Evolutionary conservation across 1,140 invertebrate genomes (phyloP).

Genomic region (Hylaeus volcanicus): DNA sequence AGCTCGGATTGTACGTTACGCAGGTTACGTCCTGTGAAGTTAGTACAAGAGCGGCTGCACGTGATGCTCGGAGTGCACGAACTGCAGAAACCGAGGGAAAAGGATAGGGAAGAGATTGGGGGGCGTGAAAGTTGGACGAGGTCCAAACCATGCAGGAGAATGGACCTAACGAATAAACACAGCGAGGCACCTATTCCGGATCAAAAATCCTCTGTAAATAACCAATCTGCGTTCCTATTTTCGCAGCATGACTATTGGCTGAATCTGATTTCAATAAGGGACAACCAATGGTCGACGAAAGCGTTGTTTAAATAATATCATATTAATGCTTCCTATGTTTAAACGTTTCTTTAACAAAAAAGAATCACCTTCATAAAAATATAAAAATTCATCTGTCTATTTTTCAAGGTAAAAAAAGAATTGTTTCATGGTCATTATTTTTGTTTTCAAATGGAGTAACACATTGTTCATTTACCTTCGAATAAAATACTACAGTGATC

Average conservation of each 20-base stretch:
- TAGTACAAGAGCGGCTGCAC: neutral
- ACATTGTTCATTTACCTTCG: too few relatives aligned
- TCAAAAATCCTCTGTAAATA: constrained; percentile 19
- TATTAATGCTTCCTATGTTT: too few relatives aligned
- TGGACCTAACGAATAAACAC: constrained; percentile 18
- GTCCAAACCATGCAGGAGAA: constrained; percentile 39
- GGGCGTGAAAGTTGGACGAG: constrained; percentile 46
- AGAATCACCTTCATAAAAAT: too few relatives aligned
- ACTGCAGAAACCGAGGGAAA: neutral
- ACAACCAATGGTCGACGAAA: too few relatives aligned
- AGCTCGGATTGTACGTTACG: neutral
- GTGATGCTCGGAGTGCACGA: constrained; percentile 9
- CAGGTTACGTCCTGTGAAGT: neutral
- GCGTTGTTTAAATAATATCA: too few relatives aligned
- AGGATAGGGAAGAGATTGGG: constrained; percentile 2
- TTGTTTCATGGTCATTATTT: too few relatives aligned
- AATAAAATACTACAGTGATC: too few relatives aligned
- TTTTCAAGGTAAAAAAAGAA: too few relatives aligned
- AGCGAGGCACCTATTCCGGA: neutral
- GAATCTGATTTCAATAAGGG: neutral
- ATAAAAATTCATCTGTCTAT: too few relatives aligned
- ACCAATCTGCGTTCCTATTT: neutral
- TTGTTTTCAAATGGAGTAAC: too few relatives aligned
- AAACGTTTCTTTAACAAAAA: too few relatives aligned
- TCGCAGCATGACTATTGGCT: neutral